These are phyloP conservation scores for Cyanistes caeruleus DNA, from an alignment of 2,113 vertebrate species.

Conservation along the genomic window DNA sequence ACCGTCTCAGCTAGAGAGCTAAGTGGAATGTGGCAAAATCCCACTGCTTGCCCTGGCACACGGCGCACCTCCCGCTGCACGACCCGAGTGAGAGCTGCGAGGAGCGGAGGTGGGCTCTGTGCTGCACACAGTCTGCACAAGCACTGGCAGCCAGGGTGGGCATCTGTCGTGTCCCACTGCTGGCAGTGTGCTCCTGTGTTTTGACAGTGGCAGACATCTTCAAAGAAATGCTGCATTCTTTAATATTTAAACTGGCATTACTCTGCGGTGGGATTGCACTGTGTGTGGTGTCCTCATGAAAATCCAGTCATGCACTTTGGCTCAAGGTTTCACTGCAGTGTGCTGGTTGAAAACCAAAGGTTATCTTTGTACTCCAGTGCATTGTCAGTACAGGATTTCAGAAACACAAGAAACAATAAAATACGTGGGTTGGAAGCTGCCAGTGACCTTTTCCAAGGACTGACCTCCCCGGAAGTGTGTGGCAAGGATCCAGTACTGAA, in stretches of 20 bases:
- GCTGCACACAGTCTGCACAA: neutral
- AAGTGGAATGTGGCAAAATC: neutral
- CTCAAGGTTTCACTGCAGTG: neutral
- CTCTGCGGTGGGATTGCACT: neutral
- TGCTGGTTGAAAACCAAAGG: neutral
- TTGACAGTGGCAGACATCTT: neutral
- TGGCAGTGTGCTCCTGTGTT: neutral
- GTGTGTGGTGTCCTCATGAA: neutral
- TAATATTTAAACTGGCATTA: neutral
- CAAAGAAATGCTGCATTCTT: neutral
- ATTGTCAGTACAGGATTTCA: neutral
- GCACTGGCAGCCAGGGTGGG: neutral
- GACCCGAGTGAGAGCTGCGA: neutral
- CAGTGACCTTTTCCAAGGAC: constrained; percentile 24
- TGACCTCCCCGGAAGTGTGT: neutral
- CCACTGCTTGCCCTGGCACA: neutral
- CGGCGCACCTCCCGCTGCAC: rapidly evolving
- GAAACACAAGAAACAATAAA: neutral
- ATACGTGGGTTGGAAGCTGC: neutral
- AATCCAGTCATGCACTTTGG: neutral
- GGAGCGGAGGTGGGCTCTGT: neutral
- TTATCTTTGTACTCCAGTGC: neutral
- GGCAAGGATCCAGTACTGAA: neutral
- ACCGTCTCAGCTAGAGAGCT: neutral
- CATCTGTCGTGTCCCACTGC: neutral